Evolutionary conservation across 1,140 invertebrate species (phyloP).

Genomic region (Asobara japonica): DNA sequence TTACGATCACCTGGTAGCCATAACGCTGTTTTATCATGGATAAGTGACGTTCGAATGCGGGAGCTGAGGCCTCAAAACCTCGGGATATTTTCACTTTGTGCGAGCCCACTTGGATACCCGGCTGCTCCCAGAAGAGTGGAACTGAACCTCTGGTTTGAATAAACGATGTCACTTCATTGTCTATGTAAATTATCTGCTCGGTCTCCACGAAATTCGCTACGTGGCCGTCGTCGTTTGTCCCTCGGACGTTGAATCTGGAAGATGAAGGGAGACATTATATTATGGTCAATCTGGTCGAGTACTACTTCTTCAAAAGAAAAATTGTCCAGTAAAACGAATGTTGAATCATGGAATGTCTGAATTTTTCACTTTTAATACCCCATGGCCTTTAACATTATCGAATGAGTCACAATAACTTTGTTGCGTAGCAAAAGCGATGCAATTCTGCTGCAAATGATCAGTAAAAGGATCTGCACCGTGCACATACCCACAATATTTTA

Average conservation of each 20-base stretch:
- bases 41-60: slow-evolving; percentile 93
- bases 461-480: no score
- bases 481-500: no score
- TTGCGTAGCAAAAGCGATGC: no score
- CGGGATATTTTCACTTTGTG: slow-evolving; percentile 98
- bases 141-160: slow-evolving; percentile 95
- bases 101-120: slow-evolving; percentile 98
- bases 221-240: slow-evolving; percentile 98
- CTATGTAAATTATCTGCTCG: slow-evolving; percentile 94
- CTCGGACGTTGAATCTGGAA: slow-evolving; percentile 92
- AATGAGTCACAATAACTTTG: no score
- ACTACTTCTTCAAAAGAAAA: not conserved
- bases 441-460: no score
- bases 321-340: no score
- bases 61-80: slow-evolving; percentile 90
- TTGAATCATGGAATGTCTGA: no score
- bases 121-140: slow-evolving; percentile 99
- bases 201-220: slow-evolving; percentile 99
- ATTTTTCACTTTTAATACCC: no score
- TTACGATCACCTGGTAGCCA: slow-evolving; percentile 90
- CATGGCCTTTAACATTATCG: no score
- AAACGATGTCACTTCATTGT: slow-evolving; percentile 85
- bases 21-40: slow-evolving; percentile 88
- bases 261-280: not conserved
- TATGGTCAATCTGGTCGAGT: no score